Evolutionary conservation across 2,888 invertebrate genomes (phyloP).

Genomic region (Cryptus viduatorius): DNA sequence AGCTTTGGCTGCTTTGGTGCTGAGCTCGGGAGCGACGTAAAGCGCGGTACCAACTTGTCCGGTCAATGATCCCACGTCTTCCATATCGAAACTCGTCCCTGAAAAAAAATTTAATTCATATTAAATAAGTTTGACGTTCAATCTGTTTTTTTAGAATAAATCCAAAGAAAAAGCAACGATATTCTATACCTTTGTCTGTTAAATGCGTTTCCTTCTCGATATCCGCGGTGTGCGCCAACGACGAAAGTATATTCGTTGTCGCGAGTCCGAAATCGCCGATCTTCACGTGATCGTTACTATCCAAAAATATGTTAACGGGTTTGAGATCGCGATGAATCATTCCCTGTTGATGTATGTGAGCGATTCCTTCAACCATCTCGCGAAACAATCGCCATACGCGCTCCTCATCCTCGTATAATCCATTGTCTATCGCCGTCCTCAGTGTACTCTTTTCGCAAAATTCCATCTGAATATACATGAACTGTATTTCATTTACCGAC

Average conservation of each 20-base stretch:
- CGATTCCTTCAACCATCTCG: conserved; percentile 96
- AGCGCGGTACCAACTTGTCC: conserved; percentile 97
- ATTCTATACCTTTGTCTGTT: conserved; percentile 77
- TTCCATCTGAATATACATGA: conserved; percentile 98
- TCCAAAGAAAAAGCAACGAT: not conserved
- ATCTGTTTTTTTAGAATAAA: too few relatives aligned
- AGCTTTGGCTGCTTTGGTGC: conserved; percentile 89
- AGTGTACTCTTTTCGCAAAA: conserved; percentile 98
- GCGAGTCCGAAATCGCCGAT: conserved; percentile 99
- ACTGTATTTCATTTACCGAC: conserved; percentile 86
- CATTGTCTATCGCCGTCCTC: conserved; percentile 94
- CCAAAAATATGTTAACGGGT: conserved; percentile 97
- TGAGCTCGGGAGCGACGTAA: conserved; percentile 97
- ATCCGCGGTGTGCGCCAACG: conserved; percentile 73
- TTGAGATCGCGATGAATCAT: conserved; percentile 95
- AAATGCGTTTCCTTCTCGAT: conserved; percentile 77
- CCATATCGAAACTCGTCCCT: conserved; percentile 81
- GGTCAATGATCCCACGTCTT: conserved; percentile 87
- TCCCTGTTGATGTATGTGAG: conserved; percentile 97
- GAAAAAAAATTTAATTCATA: conserved; percentile 56
- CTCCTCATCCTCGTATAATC: conserved; percentile 91
- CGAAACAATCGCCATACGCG: conserved; percentile 96
- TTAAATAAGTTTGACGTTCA: conserved; percentile 68
- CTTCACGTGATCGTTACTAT: conserved; percentile 97
- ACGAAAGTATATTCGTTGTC: conserved; percentile 90